phyloP scores from a whole-genome alignment of 2,888 invertebrate species.

The Mellilla xanthometata region DNA sequence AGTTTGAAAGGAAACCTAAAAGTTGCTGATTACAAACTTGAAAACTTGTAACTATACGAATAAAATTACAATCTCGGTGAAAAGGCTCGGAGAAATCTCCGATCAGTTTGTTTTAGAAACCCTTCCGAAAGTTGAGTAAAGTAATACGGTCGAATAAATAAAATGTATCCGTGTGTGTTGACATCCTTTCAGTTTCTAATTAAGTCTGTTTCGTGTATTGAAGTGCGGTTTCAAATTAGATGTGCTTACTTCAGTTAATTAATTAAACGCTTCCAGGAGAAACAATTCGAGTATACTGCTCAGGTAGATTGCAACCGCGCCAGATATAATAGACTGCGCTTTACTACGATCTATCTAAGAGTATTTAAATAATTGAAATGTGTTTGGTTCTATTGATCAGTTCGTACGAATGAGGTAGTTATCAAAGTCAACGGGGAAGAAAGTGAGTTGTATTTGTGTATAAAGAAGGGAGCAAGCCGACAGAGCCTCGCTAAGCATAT shows the following conservation, averaged over 20 bases:
- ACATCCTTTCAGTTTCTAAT: slow-evolving; percentile 38
- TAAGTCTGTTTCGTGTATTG: slow-evolving; percentile 16
- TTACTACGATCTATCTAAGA: background rate
- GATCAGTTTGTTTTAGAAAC: slow-evolving; percentile 48
- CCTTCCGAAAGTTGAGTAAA: slow-evolving; percentile 58
- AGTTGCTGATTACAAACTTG: slow-evolving; percentile 67
- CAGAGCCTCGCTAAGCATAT: slow-evolving; percentile 23
- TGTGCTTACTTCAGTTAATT: slow-evolving; percentile 11
- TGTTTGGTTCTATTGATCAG: background rate
- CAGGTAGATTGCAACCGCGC: background rate
- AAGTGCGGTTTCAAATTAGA: slow-evolving; percentile 16
- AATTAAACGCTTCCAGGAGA: slow-evolving; percentile 5
- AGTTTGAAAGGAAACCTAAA: slow-evolving; percentile 72
- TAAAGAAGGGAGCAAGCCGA: slow-evolving; percentile 14
- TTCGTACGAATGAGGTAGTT: background rate
- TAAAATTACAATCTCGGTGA: slow-evolving; percentile 55
- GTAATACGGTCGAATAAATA: slow-evolving; percentile 58
- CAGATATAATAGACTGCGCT: background rate
- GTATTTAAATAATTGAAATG: too few relatives aligned
- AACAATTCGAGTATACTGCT: background rate
- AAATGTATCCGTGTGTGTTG: slow-evolving; percentile 50
- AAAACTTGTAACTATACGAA: slow-evolving; percentile 54
- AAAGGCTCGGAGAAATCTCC: slow-evolving; percentile 52
- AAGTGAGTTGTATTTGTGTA: slow-evolving; percentile 2
- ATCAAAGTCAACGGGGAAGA: background rate